Evolutionary conservation across 2,113 vertebrate genomes (phyloP), one percentile per base, ranked within the genome.

Genomic region (Romanogobio albipinnatus): DNA sequence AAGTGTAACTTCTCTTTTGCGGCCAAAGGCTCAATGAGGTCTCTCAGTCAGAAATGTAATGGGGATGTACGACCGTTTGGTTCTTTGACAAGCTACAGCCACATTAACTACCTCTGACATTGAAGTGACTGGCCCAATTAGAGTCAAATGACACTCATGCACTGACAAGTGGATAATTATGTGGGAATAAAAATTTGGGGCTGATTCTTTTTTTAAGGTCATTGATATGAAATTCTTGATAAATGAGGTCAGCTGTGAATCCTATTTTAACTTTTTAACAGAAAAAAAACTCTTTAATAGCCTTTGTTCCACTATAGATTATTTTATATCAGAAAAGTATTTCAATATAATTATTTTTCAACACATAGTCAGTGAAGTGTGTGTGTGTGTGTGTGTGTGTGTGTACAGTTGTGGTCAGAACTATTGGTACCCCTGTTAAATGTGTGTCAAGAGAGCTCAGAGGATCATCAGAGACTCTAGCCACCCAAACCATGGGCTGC

Each of bases 131-230:
- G 49, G 85, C 62, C 88, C 86, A 85, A 86, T 88, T 89, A 88
- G 5, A 47, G 58, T 43, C 82, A 39, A 36, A 85, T 66, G 26
- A 84, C 47, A 61, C 36, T 82, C 75, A 19, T 53, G 83, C 59
- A 62, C 80, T 79, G 85, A 88, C 87, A 85, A 84, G 85, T 76
- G 80, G 68, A 89, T 80, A 59, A 83, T 87, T 76, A 81, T 74
- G 45, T 80, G 71, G 36, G 36, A 82, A 45, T 22, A 8, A 5
- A n/a, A 9, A 61, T 68, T 81, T 61, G 15, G 2, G 9, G 70
- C 19, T 56, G 56, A 47, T 66, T 84, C 49, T 24, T 53, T 71
- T 66, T 58, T 66, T 56, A 47, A 15, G 36, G 10, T 39, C 7
- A 53, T 62, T 26, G 6, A 56, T 19, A 36, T 53, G 6, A 56